These are phyloP conservation scores for Carabus problematicus DNA, from an alignment of 2,888 invertebrate genomes.

Conservation along the genomic window DNA sequence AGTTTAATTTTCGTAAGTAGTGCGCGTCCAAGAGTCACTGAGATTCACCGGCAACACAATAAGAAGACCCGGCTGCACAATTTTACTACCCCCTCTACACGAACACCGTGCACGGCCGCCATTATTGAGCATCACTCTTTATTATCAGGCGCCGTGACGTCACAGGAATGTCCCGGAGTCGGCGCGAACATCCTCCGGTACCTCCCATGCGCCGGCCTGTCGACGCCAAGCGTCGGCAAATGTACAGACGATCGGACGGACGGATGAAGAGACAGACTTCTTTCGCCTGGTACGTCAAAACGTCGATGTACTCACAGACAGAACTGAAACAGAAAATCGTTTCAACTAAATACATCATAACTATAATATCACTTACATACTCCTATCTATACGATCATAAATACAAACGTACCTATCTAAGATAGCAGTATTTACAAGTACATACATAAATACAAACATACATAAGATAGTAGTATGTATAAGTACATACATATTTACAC, in stretches of 20 bases:
- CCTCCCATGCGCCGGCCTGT: slow-evolving; percentile 14
- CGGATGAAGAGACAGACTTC: background rate
- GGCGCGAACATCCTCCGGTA: slow-evolving; percentile 50
- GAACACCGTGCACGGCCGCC: slow-evolving; percentile 53
- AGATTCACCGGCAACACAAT: background rate
- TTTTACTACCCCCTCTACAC: slow-evolving; percentile 46
- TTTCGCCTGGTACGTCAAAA: background rate
- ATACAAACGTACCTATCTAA: no score
- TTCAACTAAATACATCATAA: no score
- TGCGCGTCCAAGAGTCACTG: background rate
- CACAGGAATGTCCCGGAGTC: slow-evolving; percentile 56
- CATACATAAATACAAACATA: no score
- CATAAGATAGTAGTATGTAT: no score
- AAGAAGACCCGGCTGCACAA: slow-evolving; percentile 50
- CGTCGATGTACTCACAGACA: no score
- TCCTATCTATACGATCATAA: no score
- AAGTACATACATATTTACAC: no score
- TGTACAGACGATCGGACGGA: background rate
- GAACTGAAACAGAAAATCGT: no score
- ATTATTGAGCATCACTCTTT: slow-evolving; percentile 62
- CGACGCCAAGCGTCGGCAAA: background rate
- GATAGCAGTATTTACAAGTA: no score
- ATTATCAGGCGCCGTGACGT: slow-evolving; percentile 59
- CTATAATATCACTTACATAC: no score
- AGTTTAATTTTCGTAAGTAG: background rate